Conservation (phyloP, 2,888 invertebrate species). For the Pristionchus arcanus region DNA sequence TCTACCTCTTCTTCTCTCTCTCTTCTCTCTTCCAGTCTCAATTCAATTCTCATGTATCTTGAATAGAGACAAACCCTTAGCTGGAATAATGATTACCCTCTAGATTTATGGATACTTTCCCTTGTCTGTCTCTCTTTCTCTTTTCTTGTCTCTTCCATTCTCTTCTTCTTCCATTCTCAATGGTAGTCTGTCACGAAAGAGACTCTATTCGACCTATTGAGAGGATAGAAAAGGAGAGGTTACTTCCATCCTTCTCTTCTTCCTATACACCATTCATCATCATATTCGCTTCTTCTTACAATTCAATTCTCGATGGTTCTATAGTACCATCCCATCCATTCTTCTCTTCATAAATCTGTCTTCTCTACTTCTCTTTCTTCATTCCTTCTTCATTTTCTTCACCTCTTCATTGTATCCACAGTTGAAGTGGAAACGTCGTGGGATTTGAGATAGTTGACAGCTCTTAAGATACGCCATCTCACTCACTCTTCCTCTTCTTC, state of each 20-base stretch:
- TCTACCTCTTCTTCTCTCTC: not conserved
- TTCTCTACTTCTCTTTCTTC: not conserved
- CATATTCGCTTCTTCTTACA: not conserved
- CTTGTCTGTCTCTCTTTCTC: not conserved
- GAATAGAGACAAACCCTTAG: not conserved
- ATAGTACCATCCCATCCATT: not conserved
- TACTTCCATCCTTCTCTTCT: not conserved
- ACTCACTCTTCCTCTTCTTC: not conserved
- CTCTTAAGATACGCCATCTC: not conserved
- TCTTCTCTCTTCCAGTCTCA: not conserved
- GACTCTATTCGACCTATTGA: constrained; percentile 10
- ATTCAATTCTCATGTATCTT: not conserved
- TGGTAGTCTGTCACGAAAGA: constrained; percentile 13
- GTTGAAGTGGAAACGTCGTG: not conserved
- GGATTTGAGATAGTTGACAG: not conserved
- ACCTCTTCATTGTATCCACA: not conserved
- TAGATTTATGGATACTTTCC: constrained; percentile 1
- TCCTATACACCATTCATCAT: not conserved
- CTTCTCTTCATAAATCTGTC: not conserved
- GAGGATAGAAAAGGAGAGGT: not conserved
- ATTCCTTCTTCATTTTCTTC: not conserved
- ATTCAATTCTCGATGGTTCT: not conserved
- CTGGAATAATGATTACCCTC: constrained; percentile 23
- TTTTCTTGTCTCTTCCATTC: not conserved
- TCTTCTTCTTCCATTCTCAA: not conserved